Evolutionary conservation across 2,888 invertebrate species (phyloP).

Genomic region (Acleris sparsana): DNA sequence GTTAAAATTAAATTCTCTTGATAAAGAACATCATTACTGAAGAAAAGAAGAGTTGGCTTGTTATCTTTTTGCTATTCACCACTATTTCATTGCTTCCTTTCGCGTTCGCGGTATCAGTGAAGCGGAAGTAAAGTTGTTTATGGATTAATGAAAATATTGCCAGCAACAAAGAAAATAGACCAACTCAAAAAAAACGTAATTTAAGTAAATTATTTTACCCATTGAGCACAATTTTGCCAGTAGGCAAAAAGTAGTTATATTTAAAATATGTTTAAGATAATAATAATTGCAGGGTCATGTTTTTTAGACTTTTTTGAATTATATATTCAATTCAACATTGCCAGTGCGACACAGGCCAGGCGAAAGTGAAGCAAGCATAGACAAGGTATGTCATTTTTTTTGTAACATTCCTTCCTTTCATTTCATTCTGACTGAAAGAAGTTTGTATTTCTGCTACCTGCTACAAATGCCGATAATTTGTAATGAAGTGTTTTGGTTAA

Average conservation of each 20-base stretch:
- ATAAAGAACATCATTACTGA: too few relatives aligned
- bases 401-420: constrained; percentile 23
- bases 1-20: too few relatives aligned
- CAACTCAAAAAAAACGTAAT: too few relatives aligned
- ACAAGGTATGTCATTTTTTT: constrained; percentile 26
- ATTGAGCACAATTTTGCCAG: too few relatives aligned
- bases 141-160: constrained; percentile 4
- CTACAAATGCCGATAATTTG: constrained; percentile 35
- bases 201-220: too few relatives aligned
- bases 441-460: constrained; percentile 36
- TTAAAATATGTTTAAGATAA: too few relatives aligned
- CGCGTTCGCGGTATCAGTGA: too few relatives aligned
- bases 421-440: constrained; percentile 30
- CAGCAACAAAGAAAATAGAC: not conserved
- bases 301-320: not conserved
- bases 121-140: constrained; percentile 11
- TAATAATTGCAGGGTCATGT: too few relatives aligned
- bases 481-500: constrained; percentile 13
- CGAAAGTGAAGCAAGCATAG: constrained; percentile 33
- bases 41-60: too few relatives aligned
- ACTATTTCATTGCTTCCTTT: too few relatives aligned
- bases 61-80: too few relatives aligned
- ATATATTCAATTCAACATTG: not conserved
- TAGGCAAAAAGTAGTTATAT: too few relatives aligned
- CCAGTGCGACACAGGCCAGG: constrained; percentile 28